Evolutionary conservation across 2,797 vertebrate genomes (phyloP), one percentile per base, ranked within the genome.

Genomic region (Chrysocyon brachyurus): DNA sequence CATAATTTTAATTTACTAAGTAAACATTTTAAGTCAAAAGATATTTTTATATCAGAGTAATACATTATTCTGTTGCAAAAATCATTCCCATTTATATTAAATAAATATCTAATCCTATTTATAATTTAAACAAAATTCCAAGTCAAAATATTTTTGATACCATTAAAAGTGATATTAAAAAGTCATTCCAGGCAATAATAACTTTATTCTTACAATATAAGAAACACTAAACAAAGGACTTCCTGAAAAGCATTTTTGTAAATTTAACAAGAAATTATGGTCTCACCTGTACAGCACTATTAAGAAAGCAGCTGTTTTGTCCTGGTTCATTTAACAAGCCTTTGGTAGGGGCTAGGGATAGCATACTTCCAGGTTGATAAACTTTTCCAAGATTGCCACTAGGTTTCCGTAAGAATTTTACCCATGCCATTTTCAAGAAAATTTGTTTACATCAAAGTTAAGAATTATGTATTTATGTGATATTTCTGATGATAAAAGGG

Each of bases 281-380:
- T 68, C 99, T 98, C 98, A 99, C 99, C 99, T 99, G 99, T 92
- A 99, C 99, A 46, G 99, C 99, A 87, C 99, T 99, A 98, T 99
- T 99, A 94, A 99, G 99, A 98, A 99, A 99, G 98, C 99, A 99
- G 98, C 99, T 99, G 99, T 99, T 99, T 98, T 99, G 99, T 93
- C 99, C 99, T 0, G 99, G 99, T 97, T 99, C 99, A 78, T 99
- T 99, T 91, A 99, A 98, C 24, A 99, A 98, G 98, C 99, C 99
- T 98, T 99, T 99, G 96, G 99, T 99, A 57, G 99, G 99, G n/a
- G 99, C 99, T 96, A 99, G 98, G 19, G 99, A 99, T 72, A 99
- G 98, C 98, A 99, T 99, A 96, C 99, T 99, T 97, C 99, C 99
- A 4, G 99, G 99, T 92, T 99, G 99, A 98, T 99, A 99, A 17